Percentiles rank a stretch among this genome's conserved stretches.
Conservation (phyloP, 1,140 invertebrate species). For the Stenopsyche tienmushanensis region DNA sequence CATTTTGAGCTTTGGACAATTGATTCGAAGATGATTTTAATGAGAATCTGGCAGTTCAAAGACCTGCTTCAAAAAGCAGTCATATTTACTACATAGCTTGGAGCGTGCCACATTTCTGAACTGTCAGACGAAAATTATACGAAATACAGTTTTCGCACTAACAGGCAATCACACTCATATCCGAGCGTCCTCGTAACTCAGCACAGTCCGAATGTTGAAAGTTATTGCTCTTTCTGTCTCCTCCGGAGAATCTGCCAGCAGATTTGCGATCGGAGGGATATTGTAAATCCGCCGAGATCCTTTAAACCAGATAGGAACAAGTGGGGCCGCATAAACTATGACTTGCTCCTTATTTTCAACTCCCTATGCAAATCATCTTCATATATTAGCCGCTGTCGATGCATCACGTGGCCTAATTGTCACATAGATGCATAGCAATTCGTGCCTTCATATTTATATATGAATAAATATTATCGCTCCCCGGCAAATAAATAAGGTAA, state of each 20-base stretch:
- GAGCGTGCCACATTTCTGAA: constrained; percentile 22
- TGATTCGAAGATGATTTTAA: no score
- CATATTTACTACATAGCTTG: constrained; percentile 32
- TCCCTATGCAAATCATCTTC: constrained; percentile 35
- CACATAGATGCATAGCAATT: no score
- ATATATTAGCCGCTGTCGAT: constrained; percentile 19
- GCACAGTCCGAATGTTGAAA: constrained; percentile 20
- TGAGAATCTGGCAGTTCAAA: no score
- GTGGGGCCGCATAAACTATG: constrained; percentile 30
- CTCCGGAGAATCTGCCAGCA: constrained; percentile 20
- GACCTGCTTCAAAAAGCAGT: no score
- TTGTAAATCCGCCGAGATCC: constrained; percentile 37
- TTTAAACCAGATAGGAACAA: constrained; percentile 19
- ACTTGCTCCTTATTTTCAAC: constrained; percentile 33
- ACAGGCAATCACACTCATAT: constrained; percentile 33
- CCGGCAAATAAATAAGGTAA: no score
- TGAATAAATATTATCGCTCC: no score
- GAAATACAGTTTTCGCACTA: constrained; percentile 33
- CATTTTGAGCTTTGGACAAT: no score
- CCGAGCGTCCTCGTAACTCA: constrained; percentile 31
- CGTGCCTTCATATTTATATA: no score
- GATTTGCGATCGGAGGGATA: constrained; percentile 39
- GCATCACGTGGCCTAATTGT: constrained; percentile 10
- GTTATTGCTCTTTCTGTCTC: constrained; percentile 38
- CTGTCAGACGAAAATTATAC: constrained; percentile 33